These are phyloP conservation scores for Meloidogyne floridensis DNA, from an alignment of 1,140 invertebrate species.

Conservation along the genomic window DNA sequence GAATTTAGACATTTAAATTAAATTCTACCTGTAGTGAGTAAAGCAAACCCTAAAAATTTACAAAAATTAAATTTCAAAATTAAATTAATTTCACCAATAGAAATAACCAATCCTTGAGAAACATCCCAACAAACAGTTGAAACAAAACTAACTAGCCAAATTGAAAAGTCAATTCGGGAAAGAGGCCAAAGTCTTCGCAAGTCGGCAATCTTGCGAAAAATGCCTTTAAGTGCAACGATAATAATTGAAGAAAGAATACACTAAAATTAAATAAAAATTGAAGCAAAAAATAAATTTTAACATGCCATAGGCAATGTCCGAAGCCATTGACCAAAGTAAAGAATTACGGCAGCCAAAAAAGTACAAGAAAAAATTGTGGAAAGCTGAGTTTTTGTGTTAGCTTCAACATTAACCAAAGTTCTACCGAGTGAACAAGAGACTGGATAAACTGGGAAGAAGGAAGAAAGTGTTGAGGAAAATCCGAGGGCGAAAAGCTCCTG, in stretches of 20 bases:
- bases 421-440: conserved; percentile 57
- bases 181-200: conserved; percentile 59
- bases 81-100: conserved; percentile 33
- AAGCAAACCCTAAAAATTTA: conserved; percentile 41
- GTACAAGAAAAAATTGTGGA: conserved; percentile 55
- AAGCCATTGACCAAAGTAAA: conserved; percentile 55
- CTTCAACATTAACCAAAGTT: conserved; percentile 63
- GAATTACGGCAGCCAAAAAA: conserved; percentile 53
- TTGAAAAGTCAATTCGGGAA: conserved; percentile 64
- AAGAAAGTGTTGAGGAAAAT: conserved; percentile 47
- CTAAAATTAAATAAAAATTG: conserved; percentile 27
- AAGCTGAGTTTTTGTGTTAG: conserved; percentile 60
- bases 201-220: conserved; percentile 59
- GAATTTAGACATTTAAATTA: neutral
- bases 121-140: conserved; percentile 60
- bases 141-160: conserved; percentile 62
- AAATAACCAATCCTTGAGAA: conserved; percentile 53
- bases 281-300: neutral
- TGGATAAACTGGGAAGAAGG: conserved; percentile 63
- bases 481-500: conserved; percentile 61
- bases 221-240: conserved; percentile 58
- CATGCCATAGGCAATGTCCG: conserved; percentile 56
- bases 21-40: conserved; percentile 58
- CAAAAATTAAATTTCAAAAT: too few relatives aligned
- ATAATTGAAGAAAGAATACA: conserved; percentile 62